Conservation (phyloP, 2,113 vertebrate genomes). For the Syngnathus scovelli region DNA sequence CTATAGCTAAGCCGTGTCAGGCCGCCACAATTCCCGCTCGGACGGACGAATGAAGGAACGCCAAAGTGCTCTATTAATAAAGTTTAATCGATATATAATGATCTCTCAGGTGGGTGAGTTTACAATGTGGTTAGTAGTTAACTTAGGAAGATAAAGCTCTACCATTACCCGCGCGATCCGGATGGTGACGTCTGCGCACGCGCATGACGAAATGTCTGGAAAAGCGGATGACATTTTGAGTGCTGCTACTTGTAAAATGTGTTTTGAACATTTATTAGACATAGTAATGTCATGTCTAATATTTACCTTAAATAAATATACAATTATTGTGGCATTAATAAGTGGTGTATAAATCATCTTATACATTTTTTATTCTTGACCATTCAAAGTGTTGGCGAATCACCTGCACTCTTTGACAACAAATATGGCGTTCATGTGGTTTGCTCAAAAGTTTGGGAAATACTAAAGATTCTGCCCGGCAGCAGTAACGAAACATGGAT, state of each 20-base stretch:
- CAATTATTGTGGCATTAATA: not conserved
- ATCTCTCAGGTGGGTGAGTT: not conserved
- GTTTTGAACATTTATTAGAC: not conserved
- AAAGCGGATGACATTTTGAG: not conserved
- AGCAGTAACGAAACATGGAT: not conserved
- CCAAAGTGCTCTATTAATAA: not conserved
- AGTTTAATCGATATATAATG: not conserved
- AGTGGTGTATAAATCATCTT: not conserved
- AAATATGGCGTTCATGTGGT: no score
- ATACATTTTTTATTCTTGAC: no score
- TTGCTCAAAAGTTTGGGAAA: not conserved
- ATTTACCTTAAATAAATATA: not conserved
- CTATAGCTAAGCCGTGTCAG: not conserved
- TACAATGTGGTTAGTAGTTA: not conserved
- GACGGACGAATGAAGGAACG: not conserved
- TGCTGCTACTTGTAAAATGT: not conserved
- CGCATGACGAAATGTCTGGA: slow-evolving; percentile 8
- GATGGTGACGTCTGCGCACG: not conserved
- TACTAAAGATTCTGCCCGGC: not conserved
- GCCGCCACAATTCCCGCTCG: no score
- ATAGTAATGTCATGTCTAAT: not conserved
- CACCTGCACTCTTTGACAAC: no score
- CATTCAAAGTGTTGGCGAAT: no score
- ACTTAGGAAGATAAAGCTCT: not conserved
- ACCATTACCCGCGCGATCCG: not conserved